A percentile compares a stretch with the other conserved stretches of the same genome.
phyloP scores from a whole-genome alignment of 2,113 vertebrate species.

The Haemorhous mexicanus region DNA sequence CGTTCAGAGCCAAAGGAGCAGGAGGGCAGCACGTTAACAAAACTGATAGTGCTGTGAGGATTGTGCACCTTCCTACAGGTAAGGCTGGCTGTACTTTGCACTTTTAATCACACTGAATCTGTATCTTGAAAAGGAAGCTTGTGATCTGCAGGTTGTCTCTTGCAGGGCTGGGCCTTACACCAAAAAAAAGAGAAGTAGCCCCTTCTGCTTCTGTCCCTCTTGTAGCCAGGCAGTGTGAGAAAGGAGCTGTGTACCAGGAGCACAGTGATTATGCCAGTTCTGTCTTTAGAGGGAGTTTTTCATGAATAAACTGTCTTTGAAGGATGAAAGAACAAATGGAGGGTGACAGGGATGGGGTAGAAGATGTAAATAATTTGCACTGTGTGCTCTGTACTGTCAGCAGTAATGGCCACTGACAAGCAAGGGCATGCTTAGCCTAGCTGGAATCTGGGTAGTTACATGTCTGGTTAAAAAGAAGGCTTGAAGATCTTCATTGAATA shows the following conservation, averaged over 20 bases:
- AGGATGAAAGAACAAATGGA: not conserved
- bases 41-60: slow-evolving; percentile 91
- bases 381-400: not conserved
- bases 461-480: not conserved
- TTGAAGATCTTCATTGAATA: not conserved
- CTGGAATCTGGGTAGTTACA: not conserved
- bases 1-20: slow-evolving; percentile 87
- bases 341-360: not conserved
- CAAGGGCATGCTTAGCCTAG: not conserved
- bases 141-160: not conserved
- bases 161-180: not conserved
- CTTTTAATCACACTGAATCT: not conserved
- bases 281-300: not conserved
- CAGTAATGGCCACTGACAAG: not conserved
- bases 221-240: not conserved
- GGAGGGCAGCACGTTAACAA: slow-evolving; percentile 95
- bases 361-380: not conserved
- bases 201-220: not conserved
- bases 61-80: slow-evolving; percentile 93
- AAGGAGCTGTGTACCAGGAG: not conserved
- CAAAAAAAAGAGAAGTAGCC: not conserved
- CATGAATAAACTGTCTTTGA: not conserved
- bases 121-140: not conserved
- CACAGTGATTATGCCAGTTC: not conserved
- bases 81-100: not conserved